A percentile compares a stretch with the other conserved stretches of the same genome.
Conservation (phyloP, 2,888 invertebrate species). For the Norana najaformis region DNA sequence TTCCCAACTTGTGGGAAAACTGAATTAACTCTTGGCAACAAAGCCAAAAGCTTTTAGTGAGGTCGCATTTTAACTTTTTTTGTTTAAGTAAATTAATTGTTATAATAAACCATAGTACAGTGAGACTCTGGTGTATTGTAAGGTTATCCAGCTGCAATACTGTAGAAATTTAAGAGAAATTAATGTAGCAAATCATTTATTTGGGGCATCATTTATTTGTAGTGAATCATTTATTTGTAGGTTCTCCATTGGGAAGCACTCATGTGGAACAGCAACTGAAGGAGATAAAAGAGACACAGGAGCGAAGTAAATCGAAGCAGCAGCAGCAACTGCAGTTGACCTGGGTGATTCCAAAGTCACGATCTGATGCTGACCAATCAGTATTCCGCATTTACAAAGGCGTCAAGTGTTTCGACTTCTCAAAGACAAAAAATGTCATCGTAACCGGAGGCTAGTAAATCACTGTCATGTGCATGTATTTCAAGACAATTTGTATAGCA, state of each 20-base stretch:
- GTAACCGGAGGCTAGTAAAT: constrained; percentile 59
- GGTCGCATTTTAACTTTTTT: no score
- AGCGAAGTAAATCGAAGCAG: constrained; percentile 24
- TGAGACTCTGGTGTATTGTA: background rate
- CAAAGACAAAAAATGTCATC: constrained; percentile 60
- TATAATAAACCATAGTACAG: no score
- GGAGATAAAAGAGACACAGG: constrained; percentile 51
- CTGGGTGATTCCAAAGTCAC: background rate
- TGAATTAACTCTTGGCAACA: background rate
- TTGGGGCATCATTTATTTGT: background rate
- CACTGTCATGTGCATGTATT: background rate
- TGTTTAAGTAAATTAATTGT: no score
- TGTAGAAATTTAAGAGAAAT: background rate
- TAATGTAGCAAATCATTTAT: background rate
- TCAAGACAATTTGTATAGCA: background rate
- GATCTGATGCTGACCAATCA: constrained; percentile 54
- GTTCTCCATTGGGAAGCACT: constrained; percentile 60
- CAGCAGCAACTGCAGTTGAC: constrained; percentile 30
- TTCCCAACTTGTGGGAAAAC: background rate
- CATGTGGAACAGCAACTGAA: constrained; percentile 59
- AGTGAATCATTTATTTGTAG: constrained; percentile 48
- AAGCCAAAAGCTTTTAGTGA: no score
- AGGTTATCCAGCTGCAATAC: background rate
- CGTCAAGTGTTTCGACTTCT: constrained; percentile 62
- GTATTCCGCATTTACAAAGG: constrained; percentile 63